A percentile compares a stretch with the other conserved stretches of the same genome.
Conservation (phyloP, 2,888 invertebrate genomes). For the Pollenia angustigena region DNA sequence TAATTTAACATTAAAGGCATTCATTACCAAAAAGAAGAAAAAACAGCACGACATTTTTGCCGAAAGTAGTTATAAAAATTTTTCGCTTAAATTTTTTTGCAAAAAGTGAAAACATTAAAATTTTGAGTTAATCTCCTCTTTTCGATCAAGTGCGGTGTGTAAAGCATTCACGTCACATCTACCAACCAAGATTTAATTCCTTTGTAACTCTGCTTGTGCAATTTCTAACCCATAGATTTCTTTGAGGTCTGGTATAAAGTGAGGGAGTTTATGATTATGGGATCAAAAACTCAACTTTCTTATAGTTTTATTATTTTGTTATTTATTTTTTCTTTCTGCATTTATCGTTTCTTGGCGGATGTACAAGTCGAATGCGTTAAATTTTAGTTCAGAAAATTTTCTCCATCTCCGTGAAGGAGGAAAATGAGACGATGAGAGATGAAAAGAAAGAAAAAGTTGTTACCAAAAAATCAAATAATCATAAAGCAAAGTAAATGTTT, state of each 20-base stretch:
- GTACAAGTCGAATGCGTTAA: slow-evolving; percentile 58
- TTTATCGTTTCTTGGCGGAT: slow-evolving; percentile 59
- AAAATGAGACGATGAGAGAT: slow-evolving; percentile 49
- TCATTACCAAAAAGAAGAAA: too few species aligned
- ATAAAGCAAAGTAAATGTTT: slow-evolving; percentile 72
- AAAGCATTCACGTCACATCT: too few species aligned
- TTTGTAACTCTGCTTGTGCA: slow-evolving; percentile 1
- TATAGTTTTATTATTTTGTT: slow-evolving; percentile 57
- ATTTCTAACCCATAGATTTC: slow-evolving; percentile 19
- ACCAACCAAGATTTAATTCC: not conserved
- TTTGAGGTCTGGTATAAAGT: slow-evolving; percentile 61
- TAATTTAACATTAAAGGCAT: too few species aligned
- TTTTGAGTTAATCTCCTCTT: too few species aligned
- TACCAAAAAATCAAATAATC: slow-evolving; percentile 73
- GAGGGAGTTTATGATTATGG: slow-evolving; percentile 73
- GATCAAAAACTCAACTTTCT: slow-evolving; percentile 70
- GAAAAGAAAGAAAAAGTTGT: slow-evolving; percentile 70
- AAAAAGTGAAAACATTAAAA: too few species aligned
- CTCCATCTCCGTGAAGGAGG: slow-evolving; percentile 6
- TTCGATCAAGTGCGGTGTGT: too few species aligned
- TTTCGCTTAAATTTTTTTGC: too few species aligned
- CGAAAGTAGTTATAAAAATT: too few species aligned
- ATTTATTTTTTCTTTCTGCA: slow-evolving; percentile 31
- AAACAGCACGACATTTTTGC: too few species aligned
- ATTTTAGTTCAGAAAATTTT: slow-evolving; percentile 53